These are phyloP conservation scores for Lottia gigantea DNA, from an alignment of 2,888 invertebrate species.

Conservation along the genomic window DNA sequence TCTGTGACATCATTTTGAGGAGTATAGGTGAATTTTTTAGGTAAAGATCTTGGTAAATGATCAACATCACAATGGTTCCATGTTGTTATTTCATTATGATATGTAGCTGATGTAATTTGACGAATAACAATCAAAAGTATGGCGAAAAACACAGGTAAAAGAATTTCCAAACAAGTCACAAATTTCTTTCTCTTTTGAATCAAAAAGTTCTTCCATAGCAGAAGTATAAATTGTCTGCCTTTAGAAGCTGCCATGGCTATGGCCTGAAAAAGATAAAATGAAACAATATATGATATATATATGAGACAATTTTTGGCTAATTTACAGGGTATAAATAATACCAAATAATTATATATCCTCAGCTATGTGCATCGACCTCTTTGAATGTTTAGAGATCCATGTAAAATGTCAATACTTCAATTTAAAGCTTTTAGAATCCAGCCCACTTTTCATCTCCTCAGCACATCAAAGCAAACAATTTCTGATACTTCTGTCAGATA, in stretches of 20 bases:
- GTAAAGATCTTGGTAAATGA: conserved; percentile 25
- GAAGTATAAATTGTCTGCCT: conserved; percentile 72
- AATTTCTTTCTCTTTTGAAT: conserved; percentile 78
- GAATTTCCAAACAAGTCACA: conserved; percentile 77
- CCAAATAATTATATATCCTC: too few species aligned
- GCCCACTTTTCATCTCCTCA: too few species aligned
- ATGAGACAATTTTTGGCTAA: too few species aligned
- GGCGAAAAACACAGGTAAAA: conserved; percentile 60
- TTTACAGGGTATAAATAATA: too few species aligned
- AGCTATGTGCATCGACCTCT: too few species aligned
- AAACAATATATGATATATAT: too few species aligned
- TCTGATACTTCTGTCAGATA: too few species aligned
- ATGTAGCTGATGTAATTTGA: conserved; percentile 75
- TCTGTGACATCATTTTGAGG: conserved; percentile 40
- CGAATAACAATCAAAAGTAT: conserved; percentile 79
- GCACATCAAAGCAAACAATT: too few species aligned
- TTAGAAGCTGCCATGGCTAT: not conserved
- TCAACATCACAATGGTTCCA: conserved; percentile 51
- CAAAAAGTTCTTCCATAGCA: conserved; percentile 87
- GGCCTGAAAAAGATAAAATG: too few species aligned
- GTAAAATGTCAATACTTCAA: too few species aligned
- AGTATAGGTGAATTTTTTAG: conserved; percentile 40
- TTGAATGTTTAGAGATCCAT: too few species aligned
- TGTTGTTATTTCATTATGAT: conserved; percentile 49
- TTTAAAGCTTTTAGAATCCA: too few species aligned